phyloP scores from a whole-genome alignment of 1,140 invertebrate genomes.

The Drosophila asahinai region DNA sequence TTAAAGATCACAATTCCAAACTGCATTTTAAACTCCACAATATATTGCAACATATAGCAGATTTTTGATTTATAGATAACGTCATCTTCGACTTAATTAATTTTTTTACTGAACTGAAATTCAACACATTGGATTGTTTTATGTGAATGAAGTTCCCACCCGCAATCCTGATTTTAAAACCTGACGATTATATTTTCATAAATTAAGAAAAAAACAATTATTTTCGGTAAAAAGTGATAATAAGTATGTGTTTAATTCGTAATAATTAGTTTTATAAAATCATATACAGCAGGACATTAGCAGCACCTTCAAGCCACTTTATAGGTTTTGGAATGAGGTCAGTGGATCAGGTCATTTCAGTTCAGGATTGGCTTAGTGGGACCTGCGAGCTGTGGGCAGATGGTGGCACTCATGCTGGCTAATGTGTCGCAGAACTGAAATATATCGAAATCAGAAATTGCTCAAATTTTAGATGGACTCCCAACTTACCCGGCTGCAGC shows the following conservation, averaged over 20 bases:
- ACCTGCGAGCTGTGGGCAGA: constrained; percentile 13
- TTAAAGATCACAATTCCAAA: too few species aligned
- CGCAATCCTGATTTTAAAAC: too few species aligned
- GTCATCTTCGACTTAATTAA: too few species aligned
- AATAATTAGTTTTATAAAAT: not conserved
- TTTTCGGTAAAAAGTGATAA: not conserved
- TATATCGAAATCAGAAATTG: not conserved
- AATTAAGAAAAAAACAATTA: too few species aligned
- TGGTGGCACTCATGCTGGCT: constrained; percentile 40
- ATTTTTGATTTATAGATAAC: too few species aligned
- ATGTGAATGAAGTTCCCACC: too few species aligned
- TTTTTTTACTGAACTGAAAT: too few species aligned
- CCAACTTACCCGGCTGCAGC: constrained; percentile 10
- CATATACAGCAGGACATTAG: not conserved
- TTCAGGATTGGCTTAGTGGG: constrained; percentile 4
- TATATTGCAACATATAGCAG: too few species aligned
- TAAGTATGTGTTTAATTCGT: not conserved
- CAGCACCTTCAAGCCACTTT: not conserved
- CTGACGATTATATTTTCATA: too few species aligned
- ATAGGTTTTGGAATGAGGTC: not conserved
- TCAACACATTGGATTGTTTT: too few species aligned
- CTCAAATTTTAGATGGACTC: not conserved
- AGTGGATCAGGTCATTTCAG: not conserved
- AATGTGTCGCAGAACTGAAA: constrained; percentile 38
- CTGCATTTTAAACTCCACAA: too few species aligned